These are phyloP conservation scores for Myiotriccus ornatus DNA, from an alignment of 2,797 vertebrate species.

Conservation along the genomic window DNA sequence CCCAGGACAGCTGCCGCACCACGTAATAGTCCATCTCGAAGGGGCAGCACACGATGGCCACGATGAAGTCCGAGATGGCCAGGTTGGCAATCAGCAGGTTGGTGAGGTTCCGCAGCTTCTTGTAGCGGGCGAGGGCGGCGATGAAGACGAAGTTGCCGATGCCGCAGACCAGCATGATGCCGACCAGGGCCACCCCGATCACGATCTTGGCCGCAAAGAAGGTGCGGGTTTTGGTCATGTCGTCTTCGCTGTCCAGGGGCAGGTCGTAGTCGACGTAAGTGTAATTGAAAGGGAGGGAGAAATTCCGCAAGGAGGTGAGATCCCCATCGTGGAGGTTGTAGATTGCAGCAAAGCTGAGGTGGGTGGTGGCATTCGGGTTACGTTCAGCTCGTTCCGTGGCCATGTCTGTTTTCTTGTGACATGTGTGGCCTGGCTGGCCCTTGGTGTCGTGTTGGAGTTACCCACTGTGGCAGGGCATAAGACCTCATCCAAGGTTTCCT, in stretches of 20 bases:
- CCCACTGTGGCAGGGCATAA: background rate
- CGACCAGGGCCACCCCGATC: slow-evolving; percentile 85
- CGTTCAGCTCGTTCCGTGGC: slow-evolving; percentile 12
- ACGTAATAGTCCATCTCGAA: slow-evolving; percentile 98
- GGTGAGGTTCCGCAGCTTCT: slow-evolving; percentile 94
- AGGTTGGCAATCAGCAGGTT: slow-evolving; percentile 96
- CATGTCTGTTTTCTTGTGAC: background rate
- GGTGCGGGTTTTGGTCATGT: slow-evolving; percentile 87
- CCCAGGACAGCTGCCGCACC: slow-evolving; percentile 92
- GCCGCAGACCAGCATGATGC: slow-evolving; percentile 94
- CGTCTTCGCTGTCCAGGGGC: slow-evolving; percentile 84
- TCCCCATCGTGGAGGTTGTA: slow-evolving; percentile 28
- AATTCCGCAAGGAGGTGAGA: slow-evolving; percentile 50
- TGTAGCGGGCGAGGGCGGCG: slow-evolving; percentile 86
- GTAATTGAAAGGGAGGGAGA: slow-evolving; percentile 76
- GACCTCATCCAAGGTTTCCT: background rate
- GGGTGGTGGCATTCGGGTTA: background rate
- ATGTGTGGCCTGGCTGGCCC: background rate
- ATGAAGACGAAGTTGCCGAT: slow-evolving; percentile 95
- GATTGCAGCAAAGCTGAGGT: slow-evolving; percentile 51
- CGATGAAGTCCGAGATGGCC: slow-evolving; percentile 94
- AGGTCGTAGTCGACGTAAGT: slow-evolving; percentile 87
- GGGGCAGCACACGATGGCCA: slow-evolving; percentile 94
- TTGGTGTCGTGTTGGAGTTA: background rate
- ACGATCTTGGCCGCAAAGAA: slow-evolving; percentile 91